Conservation (phyloP, 2,888 invertebrate species). For the Caenorhabditis panamensis region DNA sequence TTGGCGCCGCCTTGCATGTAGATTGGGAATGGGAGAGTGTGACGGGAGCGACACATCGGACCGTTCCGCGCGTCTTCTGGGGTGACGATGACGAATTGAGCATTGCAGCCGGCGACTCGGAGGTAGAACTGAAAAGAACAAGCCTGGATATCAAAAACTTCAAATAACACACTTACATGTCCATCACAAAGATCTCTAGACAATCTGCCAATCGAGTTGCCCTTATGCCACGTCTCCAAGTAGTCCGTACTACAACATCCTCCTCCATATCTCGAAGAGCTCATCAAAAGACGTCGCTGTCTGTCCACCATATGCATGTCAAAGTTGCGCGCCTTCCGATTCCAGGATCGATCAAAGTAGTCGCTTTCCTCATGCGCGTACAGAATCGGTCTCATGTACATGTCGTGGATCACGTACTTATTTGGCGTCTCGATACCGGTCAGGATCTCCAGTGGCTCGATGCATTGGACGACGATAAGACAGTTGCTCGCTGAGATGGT, state of each 20-base stretch:
- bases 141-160: too few species aligned
- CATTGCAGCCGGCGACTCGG: constrained; percentile 18
- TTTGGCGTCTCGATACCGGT: constrained; percentile 44
- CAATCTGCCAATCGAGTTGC: constrained; percentile 17
- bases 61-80: background rate
- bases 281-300: constrained; percentile 21
- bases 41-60: constrained; percentile 16
- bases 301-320: constrained; percentile 25
- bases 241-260: constrained; percentile 18
- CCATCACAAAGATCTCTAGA: constrained; percentile 3
- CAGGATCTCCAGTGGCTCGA: constrained; percentile 35
- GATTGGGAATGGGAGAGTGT: constrained; percentile 30
- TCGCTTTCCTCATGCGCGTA: constrained; percentile 32
- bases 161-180: constrained; percentile 10
- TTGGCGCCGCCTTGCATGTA: constrained; percentile 24
- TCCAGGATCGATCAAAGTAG: constrained; percentile 8
- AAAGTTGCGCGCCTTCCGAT: constrained; percentile 12
- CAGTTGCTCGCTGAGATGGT: constrained; percentile 30
- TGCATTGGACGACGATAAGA: constrained; percentile 32
- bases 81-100: constrained; percentile 26
- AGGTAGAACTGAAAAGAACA: constrained; percentile 43
- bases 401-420: constrained; percentile 35
- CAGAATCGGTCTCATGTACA: constrained; percentile 38
- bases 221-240: constrained; percentile 38
- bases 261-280: constrained; percentile 35